Evolutionary conservation across 2,888 invertebrate species (phyloP).

Genomic region (Plagodis dolabraria): DNA sequence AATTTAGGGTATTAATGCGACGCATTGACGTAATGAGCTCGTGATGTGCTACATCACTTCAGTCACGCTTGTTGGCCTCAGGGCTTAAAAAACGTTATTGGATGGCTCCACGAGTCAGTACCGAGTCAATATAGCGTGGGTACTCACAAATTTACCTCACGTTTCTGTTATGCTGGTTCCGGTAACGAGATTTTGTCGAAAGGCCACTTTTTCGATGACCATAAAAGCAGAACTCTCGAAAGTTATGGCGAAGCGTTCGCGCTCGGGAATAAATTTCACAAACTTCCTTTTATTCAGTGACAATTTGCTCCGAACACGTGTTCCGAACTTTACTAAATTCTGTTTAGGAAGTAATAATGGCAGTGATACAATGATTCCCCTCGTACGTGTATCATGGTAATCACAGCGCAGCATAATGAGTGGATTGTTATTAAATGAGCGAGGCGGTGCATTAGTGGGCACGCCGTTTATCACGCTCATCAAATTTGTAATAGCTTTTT

Average conservation of each 20-base stretch:
- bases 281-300: conserved; percentile 49
- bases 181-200: conserved; percentile 52
- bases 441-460: conserved; percentile 72
- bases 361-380: conserved; percentile 55
- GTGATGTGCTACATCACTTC: conserved; percentile 53
- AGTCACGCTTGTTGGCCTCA: conserved; percentile 57
- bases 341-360: conserved; percentile 50
- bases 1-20: conserved; percentile 54
- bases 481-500: conserved; percentile 72
- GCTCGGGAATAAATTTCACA: conserved; percentile 44
- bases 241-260: conserved; percentile 34
- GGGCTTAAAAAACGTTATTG: conserved; percentile 28
- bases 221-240: conserved; percentile 58
- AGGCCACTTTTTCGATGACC: conserved; percentile 54
- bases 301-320: conserved; percentile 68
- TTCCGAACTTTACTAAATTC: conserved; percentile 44
- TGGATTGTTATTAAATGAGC: conserved; percentile 73
- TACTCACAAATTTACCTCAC: conserved; percentile 43
- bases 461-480: conserved; percentile 75
- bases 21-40: conserved; percentile 56
- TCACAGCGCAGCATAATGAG: conserved; percentile 67
- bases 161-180: conserved; percentile 50
- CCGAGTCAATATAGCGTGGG: conserved; percentile 23
- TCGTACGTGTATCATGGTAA: conserved; percentile 57
- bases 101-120: conserved; percentile 46